phyloP scores from a whole-genome alignment of 1,140 invertebrate species.

The Cydia strobilella region DNA sequence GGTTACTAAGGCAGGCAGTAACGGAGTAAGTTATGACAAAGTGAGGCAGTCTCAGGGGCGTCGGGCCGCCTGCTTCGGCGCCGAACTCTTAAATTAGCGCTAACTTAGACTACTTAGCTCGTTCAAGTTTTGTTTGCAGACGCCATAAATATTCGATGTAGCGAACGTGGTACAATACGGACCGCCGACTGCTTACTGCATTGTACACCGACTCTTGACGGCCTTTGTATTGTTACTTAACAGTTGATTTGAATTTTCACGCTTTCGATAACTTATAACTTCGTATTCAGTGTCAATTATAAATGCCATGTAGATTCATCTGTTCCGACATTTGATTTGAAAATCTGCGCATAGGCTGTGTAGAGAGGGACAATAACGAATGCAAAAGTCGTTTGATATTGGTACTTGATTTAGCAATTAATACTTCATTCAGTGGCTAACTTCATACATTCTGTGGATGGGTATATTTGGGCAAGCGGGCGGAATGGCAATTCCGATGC shows the following conservation, averaged over 20 bases:
- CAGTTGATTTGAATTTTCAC: constrained; percentile 47
- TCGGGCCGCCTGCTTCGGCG: constrained; percentile 45
- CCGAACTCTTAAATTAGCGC: constrained; percentile 74
- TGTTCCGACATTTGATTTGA: background rate
- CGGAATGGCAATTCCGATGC: constrained; percentile 58
- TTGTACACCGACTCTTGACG: constrained; percentile 52
- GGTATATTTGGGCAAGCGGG: constrained; percentile 51
- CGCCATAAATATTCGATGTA: constrained; percentile 70
- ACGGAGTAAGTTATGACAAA: constrained; percentile 67
- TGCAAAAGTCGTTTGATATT: constrained; percentile 28
- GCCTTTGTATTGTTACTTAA: constrained; percentile 50
- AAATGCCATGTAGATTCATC: background rate
- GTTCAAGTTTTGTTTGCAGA: constrained; percentile 73
- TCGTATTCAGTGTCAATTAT: background rate
- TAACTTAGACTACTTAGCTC: constrained; percentile 72
- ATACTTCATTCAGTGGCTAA: constrained; percentile 47
- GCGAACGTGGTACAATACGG: constrained; percentile 53
- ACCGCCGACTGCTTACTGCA: constrained; percentile 46
- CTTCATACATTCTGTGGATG: constrained; percentile 35
- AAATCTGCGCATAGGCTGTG: background rate
- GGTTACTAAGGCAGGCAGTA: constrained; percentile 45
- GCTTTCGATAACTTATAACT: constrained; percentile 24
- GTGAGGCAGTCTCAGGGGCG: constrained; percentile 49
- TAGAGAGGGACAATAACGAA: background rate
- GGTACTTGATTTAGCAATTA: constrained; percentile 46